Base-by-base conservation (phyloP, 2,113 vertebrate genomes). In the Leucosticte australis region DNA sequence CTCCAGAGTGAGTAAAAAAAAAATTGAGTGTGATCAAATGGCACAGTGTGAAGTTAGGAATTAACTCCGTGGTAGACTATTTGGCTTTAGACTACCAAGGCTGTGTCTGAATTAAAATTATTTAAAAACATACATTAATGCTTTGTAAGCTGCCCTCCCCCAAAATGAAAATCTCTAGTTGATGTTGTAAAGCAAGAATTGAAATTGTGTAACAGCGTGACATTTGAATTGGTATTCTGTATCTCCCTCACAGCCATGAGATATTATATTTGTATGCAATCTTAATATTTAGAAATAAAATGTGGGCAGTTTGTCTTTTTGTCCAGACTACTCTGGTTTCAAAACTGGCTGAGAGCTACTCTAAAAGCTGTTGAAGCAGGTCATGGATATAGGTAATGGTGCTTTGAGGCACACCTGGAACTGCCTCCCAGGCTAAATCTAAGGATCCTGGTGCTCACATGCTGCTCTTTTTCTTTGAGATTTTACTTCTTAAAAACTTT, bases 331-430 rank as follows among this genome's bases (percentile, higher is more conserved):
- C 18, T 50, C 55, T 56, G 49, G 21, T 50, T 73, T 94, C 18
- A 81, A 0, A 87, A 70, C 10, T 50, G 64, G 4, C 41, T 52
- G 44, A 28, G 59, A 85, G 15, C 22, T 35, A 0, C 24, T 67
- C 8, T 23, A 1, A 35, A 57, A 80, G 37, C 37, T 6, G 1
- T 11, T 56, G 35, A 12, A 71, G 41, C 56, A 64, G 67, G 17
- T 18, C 35, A 5, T 24, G 47, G 39, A 6, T 74, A 1, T 0
- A 0, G 27, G 39, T 24, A 17, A 11, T 55, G 64, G 67, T 49
- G 67, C 37, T 23, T 69, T 42, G 67, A 46, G 63, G 7, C 75
- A 15, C 15, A 35, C 30, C 42, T 83, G 37, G 42, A 69, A 11
- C 23, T 65, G 50, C 7, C 14, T 80, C 15, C 7, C 6, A 27